Evolutionary conservation across 1,140 invertebrate genomes (phyloP).

Genomic region (Drosophila oshimai): DNA sequence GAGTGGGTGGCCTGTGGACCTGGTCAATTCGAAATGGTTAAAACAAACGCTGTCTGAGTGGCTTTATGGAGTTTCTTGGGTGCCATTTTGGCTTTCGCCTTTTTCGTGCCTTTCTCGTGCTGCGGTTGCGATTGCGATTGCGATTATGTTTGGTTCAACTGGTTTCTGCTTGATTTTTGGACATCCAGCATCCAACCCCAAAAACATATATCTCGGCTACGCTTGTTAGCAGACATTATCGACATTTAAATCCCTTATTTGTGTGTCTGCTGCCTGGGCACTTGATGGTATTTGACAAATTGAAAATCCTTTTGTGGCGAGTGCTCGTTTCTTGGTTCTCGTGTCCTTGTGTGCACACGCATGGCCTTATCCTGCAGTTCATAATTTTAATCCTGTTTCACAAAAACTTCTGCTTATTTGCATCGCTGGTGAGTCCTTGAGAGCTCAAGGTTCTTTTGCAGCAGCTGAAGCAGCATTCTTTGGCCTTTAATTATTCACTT

Average conservation of each 20-base stretch:
- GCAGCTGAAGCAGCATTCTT: background rate
- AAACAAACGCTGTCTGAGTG: slow-evolving; percentile 23
- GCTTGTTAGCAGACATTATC: slow-evolving; percentile 75
- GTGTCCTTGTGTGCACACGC: slow-evolving; percentile 49
- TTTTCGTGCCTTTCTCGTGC: slow-evolving; percentile 1
- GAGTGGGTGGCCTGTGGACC: slow-evolving; percentile 30
- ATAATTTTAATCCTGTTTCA: slow-evolving; percentile 77
- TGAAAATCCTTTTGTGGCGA: slow-evolving; percentile 72
- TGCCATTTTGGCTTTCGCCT: slow-evolving; percentile 10
- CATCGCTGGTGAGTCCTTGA: slow-evolving; percentile 15
- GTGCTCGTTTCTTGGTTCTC: no score
- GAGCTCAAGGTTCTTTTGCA: background rate
- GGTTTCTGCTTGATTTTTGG: slow-evolving; percentile 71
- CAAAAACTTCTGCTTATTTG: slow-evolving; percentile 64
- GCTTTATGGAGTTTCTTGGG: slow-evolving; percentile 14
- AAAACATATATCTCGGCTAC: slow-evolving; percentile 15
- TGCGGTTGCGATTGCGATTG: slow-evolving; percentile 39
- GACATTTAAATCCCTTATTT: slow-evolving; percentile 77
- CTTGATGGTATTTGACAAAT: slow-evolving; percentile 77
- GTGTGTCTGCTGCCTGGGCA: slow-evolving; percentile 29
- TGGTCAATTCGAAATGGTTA: slow-evolving; percentile 19
- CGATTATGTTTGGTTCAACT: slow-evolving; percentile 70
- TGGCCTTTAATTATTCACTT: slow-evolving; percentile 42
- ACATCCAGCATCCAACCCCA: slow-evolving; percentile 26
- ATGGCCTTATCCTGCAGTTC: slow-evolving; percentile 65